phyloP scores from a whole-genome alignment of 2,888 invertebrate species.

The Coenonympha glycerion region DNA sequence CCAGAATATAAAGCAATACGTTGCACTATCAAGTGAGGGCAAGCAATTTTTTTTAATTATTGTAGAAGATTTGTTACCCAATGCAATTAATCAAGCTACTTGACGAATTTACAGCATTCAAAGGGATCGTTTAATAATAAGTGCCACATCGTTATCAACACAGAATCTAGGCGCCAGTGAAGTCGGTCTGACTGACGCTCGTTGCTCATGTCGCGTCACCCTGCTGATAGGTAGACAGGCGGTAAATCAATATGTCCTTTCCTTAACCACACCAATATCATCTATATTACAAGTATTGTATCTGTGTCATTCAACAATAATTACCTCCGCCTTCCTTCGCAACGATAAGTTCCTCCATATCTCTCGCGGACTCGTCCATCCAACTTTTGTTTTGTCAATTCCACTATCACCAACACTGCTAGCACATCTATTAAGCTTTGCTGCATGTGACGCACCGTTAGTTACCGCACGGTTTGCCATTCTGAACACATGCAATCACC shows the following conservation, averaged over 20 bases:
- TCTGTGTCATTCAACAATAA: conserved; percentile 8
- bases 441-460: conserved; percentile 52
- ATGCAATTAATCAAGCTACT: background rate
- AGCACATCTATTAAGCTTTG: conserved; percentile 60
- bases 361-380: conserved; percentile 69
- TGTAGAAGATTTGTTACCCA: background rate
- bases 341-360: conserved; percentile 70
- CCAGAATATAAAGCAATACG: too few relatives aligned
- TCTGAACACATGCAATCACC: conserved; percentile 40
- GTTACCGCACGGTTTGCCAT: conserved; percentile 58
- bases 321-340: conserved; percentile 69
- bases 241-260: conserved; percentile 35
- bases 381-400: conserved; percentile 63
- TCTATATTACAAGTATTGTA: conserved; percentile 1
- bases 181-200: conserved; percentile 25
- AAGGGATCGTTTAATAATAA: conserved; percentile 19
- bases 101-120: conserved; percentile 5
- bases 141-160: conserved; percentile 22
- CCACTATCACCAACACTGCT: conserved; percentile 64
- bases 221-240: conserved; percentile 29
- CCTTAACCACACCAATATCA: conserved; percentile 1
- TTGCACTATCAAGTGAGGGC: too few relatives aligned
- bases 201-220: conserved; percentile 31
- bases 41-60: background rate
- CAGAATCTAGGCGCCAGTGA: conserved; percentile 34